Conservation (phyloP, 2,888 invertebrate species). For the Abscondita cerata region DNA sequence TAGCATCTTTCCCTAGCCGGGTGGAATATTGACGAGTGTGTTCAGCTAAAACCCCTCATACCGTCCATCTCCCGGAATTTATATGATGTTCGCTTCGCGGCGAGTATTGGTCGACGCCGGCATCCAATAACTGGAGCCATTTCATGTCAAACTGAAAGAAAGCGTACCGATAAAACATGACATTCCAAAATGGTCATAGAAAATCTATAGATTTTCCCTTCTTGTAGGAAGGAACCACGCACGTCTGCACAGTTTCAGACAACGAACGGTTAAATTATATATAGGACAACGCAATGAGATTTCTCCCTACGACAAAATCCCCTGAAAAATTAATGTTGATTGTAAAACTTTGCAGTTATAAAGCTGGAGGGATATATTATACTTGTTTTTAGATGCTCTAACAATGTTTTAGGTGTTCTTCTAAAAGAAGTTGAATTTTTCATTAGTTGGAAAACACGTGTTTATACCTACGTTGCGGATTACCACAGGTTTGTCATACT, state of each 20-base stretch:
- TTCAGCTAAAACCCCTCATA: conserved; percentile 46
- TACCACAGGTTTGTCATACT: not conserved
- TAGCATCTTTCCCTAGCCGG: conserved; percentile 47
- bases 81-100: conserved; percentile 57
- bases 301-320: conserved; percentile 51
- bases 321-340: conserved; percentile 58
- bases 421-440: conserved; percentile 29
- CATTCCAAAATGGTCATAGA: conserved; percentile 55
- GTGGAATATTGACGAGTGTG: conserved; percentile 52
- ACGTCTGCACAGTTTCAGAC: conserved; percentile 37
- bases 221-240: conserved; percentile 36
- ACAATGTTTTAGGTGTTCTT: conserved; percentile 36
- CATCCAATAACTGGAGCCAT: conserved; percentile 58
- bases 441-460: conserved; percentile 18
- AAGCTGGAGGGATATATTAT: conserved; percentile 56
- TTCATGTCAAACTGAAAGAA: conserved; percentile 58
- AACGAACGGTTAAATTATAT: conserved; percentile 49
- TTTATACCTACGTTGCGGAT: not conserved
- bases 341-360: conserved; percentile 59
- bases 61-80: conserved; percentile 58
- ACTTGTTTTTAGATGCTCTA: conserved; percentile 51
- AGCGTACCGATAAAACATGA: conserved; percentile 58
- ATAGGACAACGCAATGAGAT: conserved; percentile 53
- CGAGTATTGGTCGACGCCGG: conserved; percentile 56
- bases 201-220: conserved; percentile 48